Conservation (phyloP, 2,888 invertebrate genomes). For the Pristionchus fissidentatus region DNA sequence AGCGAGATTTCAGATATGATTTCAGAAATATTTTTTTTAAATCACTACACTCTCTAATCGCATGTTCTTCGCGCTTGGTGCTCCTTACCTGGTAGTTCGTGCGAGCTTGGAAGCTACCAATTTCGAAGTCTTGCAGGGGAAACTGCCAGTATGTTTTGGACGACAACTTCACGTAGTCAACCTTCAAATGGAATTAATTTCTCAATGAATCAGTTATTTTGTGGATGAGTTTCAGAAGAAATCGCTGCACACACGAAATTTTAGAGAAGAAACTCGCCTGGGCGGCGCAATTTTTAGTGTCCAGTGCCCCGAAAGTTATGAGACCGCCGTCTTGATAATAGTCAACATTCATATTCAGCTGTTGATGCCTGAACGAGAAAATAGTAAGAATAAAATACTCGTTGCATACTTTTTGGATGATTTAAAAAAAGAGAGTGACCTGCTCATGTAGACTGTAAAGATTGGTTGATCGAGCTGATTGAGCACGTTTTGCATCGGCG, state of each 20-base stretch:
- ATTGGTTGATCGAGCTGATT: slow-evolving; percentile 83
- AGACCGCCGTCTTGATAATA: slow-evolving; percentile 48
- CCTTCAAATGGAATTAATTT: not conserved
- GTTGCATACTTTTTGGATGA: not conserved
- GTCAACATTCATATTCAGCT: not conserved
- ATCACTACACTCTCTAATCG: too few species aligned
- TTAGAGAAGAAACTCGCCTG: not conserved
- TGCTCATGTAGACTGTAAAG: slow-evolving; percentile 88
- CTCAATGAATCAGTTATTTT: too few species aligned
- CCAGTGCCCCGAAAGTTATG: slow-evolving; percentile 54
- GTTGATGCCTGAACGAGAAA: not conserved
- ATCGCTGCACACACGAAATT: too few species aligned
- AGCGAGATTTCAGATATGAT: too few species aligned
- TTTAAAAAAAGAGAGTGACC: not conserved
- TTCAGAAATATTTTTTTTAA: not conserved
- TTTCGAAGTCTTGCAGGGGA: slow-evolving; percentile 53
- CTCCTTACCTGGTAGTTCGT: not conserved
- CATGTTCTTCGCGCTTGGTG: too few species aligned
- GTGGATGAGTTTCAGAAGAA: too few species aligned
- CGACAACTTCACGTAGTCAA: slow-evolving; percentile 66
- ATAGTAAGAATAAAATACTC: not conserved
- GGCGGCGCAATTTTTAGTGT: slow-evolving; percentile 52
- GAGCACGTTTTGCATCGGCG: slow-evolving; percentile 93
- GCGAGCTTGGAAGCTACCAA: not conserved
- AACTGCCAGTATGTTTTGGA: slow-evolving; percentile 73